Evolutionary conservation across 1,140 invertebrate species (phyloP).

Genomic region (Drepana arcuata): DNA sequence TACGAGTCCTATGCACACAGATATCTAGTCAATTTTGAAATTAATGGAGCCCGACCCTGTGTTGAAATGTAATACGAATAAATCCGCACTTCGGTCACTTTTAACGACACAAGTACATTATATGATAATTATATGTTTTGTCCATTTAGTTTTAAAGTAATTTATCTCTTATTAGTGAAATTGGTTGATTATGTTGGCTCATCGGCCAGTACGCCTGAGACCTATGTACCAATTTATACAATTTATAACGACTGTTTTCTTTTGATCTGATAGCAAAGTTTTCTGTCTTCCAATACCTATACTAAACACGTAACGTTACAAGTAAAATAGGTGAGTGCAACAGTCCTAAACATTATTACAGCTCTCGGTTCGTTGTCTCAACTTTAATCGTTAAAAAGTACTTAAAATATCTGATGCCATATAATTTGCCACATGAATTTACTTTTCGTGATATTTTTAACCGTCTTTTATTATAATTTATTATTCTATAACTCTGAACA

Average conservation of each 20-base stretch:
- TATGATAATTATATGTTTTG: slow-evolving; percentile 47
- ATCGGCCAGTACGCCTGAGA: slow-evolving; percentile 49
- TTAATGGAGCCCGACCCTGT: slow-evolving; percentile 54
- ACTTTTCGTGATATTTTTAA: slow-evolving; percentile 63
- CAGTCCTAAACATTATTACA: too few relatives aligned
- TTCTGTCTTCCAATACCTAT: slow-evolving; percentile 65
- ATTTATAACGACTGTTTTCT: slow-evolving; percentile 32
- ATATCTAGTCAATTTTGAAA: slow-evolving; percentile 71
- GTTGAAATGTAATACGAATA: slow-evolving; percentile 37
- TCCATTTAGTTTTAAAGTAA: slow-evolving; percentile 53
- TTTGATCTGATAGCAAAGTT: slow-evolving; percentile 67
- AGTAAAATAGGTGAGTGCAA: too few relatives aligned
- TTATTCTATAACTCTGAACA: slow-evolving; percentile 42
- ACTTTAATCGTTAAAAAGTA: slow-evolving; percentile 53
- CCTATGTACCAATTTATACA: slow-evolving; percentile 33
- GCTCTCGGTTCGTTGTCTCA: slow-evolving; percentile 37
- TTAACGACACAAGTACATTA: slow-evolving; percentile 56
- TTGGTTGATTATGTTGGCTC: slow-evolving; percentile 56
- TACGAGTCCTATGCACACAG: slow-evolving; percentile 70
- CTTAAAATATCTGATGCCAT: slow-evolving; percentile 69
- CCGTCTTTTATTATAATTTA: slow-evolving; percentile 60
- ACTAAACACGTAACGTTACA: too few relatives aligned
- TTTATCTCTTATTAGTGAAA: slow-evolving; percentile 48
- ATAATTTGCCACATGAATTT: slow-evolving; percentile 68
- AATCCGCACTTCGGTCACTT: slow-evolving; percentile 46